These are phyloP conservation scores for Melitaea cinxia DNA, from an alignment of 1,140 invertebrate genomes.

Conservation along the genomic window DNA sequence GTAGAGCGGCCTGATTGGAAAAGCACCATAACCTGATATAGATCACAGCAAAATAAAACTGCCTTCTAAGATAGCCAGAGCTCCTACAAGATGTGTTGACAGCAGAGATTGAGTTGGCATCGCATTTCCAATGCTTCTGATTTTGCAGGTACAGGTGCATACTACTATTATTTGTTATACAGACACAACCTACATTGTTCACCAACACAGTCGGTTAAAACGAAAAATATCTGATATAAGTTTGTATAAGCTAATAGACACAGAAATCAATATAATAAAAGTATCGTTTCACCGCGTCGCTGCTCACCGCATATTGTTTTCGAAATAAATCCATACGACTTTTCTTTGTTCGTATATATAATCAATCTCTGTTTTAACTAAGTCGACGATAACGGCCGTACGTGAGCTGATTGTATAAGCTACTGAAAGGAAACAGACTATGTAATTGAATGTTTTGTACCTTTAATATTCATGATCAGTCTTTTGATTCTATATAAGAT, in stretches of 20 bases:
- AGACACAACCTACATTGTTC: too few relatives aligned
- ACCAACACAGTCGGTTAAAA: too few relatives aligned
- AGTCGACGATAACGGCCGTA: conserved; percentile 17
- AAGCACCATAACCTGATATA: too few relatives aligned
- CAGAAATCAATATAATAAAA: conserved; percentile 20
- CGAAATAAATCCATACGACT: conserved; percentile 15
- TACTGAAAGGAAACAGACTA: not conserved
- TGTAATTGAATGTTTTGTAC: conserved; percentile 1
- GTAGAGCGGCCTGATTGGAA: too few relatives aligned
- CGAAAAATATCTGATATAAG: too few relatives aligned
- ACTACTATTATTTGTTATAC: too few relatives aligned
- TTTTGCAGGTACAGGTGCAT: too few relatives aligned
- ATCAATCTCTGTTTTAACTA: conserved; percentile 24
- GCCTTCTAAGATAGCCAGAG: too few relatives aligned
- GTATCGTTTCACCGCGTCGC: conserved; percentile 18
- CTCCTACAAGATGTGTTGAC: too few relatives aligned
- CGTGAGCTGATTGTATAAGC: not conserved
- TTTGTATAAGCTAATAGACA: conserved; percentile 16
- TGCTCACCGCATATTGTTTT: conserved; percentile 13
- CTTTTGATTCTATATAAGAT: not conserved
- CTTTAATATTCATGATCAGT: not conserved
- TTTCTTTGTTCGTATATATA: conserved; percentile 8
- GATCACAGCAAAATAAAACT: too few relatives aligned
- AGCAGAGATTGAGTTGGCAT: too few relatives aligned
- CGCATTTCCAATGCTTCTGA: too few relatives aligned